phyloP scores from a whole-genome alignment of 2,888 invertebrate genomes.

The Cetonia aurata region DNA sequence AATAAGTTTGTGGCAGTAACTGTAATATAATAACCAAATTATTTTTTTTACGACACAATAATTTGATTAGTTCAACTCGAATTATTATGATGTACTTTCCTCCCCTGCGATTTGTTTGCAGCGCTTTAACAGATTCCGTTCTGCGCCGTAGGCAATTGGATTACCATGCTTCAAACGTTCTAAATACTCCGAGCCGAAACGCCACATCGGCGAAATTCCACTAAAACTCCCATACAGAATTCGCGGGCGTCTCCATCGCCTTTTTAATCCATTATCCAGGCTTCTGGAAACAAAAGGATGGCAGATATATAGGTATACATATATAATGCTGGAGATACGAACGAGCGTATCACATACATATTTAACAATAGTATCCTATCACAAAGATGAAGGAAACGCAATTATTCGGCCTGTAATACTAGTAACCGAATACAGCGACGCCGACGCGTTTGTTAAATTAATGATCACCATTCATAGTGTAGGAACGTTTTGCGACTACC shows the following conservation, averaged over 20 bases:
- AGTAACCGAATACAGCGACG: neutral
- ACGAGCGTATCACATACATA: neutral
- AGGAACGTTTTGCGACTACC: conserved; percentile 15
- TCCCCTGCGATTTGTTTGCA: no score
- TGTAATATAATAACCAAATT: no score
- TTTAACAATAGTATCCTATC: conserved; percentile 1
- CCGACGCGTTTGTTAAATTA: conserved; percentile 8
- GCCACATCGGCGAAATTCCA: conserved; percentile 37
- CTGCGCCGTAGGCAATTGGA: neutral
- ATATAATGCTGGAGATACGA: neutral
- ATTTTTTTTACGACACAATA: no score
- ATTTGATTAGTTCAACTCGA: no score
- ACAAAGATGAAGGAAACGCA: conserved; percentile 12
- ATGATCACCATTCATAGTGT: conserved; percentile 20
- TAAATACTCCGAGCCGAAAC: conserved; percentile 37
- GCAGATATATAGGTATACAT: no score
- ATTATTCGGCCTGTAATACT: conserved; percentile 9
- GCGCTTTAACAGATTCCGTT: no score
- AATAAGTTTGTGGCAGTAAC: no score
- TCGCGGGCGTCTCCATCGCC: conserved; percentile 39
- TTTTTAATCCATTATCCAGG: conserved; percentile 42
- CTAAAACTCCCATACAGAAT: conserved; percentile 42
- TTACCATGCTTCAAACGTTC: conserved; percentile 27
- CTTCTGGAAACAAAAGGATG: conserved; percentile 19
- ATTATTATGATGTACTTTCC: no score